Conservation (phyloP, 2,888 invertebrate species). For the Endotricha flammealis region DNA sequence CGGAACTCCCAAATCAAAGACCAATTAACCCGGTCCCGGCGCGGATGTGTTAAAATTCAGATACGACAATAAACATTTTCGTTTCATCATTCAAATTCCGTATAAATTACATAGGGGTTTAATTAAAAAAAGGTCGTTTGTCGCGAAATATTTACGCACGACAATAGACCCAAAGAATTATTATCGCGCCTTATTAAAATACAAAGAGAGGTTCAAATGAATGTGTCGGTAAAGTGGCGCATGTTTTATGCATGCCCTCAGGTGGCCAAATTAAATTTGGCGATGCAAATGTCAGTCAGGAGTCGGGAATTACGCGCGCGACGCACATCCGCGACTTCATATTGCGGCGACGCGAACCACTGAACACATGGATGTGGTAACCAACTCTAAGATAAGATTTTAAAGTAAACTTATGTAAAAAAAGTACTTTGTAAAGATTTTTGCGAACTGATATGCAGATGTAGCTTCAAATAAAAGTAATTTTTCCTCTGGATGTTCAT, state of each 20-base stretch:
- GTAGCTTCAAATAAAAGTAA: too few species aligned
- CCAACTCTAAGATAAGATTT: conserved; percentile 1
- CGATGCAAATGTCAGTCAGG: conserved; percentile 54
- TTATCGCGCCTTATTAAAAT: conserved; percentile 47
- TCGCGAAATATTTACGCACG: conserved; percentile 17
- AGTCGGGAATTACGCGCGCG: conserved; percentile 33
- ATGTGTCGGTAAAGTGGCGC: conserved; percentile 39
- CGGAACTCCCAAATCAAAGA: neutral
- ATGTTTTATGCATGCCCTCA: conserved; percentile 61
- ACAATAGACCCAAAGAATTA: conserved; percentile 27
- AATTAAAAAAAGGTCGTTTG: conserved; percentile 16
- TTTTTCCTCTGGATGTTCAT: too few species aligned
- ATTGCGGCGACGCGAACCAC: conserved; percentile 13
- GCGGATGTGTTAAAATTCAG: neutral
- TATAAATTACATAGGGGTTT: conserved; percentile 9
- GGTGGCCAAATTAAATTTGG: conserved; percentile 64
- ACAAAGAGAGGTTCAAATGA: conserved; percentile 46
- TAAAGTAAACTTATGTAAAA: too few species aligned
- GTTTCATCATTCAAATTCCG: neutral
- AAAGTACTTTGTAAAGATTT: too few species aligned
- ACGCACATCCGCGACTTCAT: conserved; percentile 24
- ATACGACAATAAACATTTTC: neutral
- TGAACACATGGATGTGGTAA: conserved; percentile 11
- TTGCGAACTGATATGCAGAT: too few species aligned
- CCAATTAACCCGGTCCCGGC: neutral